Evolutionary conservation across 2,888 invertebrate species (phyloP).

Genomic region (Lymantria dispar): DNA sequence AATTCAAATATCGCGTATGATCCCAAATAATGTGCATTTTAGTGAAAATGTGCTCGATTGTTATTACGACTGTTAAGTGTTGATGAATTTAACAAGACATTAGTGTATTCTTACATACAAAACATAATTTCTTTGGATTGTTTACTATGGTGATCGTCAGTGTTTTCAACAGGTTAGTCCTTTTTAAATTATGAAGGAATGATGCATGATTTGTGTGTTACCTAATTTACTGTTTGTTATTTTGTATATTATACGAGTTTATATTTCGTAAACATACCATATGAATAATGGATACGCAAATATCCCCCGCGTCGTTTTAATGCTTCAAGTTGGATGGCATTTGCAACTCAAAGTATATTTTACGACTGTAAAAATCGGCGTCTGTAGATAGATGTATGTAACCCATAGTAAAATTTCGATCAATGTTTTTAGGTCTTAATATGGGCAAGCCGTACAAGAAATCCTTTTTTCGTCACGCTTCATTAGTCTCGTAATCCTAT

Average conservation of each 20-base stretch:
- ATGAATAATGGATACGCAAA: not conserved
- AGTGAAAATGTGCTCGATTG: constrained; percentile 67
- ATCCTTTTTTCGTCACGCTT: too few relatives aligned
- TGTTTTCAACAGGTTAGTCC: constrained; percentile 77
- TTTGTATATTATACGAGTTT: not conserved
- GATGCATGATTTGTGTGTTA: constrained; percentile 8
- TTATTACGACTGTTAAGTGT: constrained; percentile 43
- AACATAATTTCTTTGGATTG: constrained; percentile 57
- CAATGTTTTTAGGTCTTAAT: too few relatives aligned
- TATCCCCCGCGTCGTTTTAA: not conserved
- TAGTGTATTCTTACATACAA: constrained; percentile 36
- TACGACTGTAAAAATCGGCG: too few relatives aligned
- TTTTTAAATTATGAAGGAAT: not conserved
- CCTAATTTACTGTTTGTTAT: not conserved
- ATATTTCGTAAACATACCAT: not conserved
- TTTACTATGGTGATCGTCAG: constrained; percentile 80
- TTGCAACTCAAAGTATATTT: not conserved
- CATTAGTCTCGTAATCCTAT: too few relatives aligned
- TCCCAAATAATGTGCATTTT: constrained; percentile 60
- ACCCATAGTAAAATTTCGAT: too few relatives aligned
- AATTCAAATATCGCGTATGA: constrained; percentile 40
- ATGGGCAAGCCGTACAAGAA: too few relatives aligned
- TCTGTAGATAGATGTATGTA: too few relatives aligned
- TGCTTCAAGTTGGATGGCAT: not conserved
- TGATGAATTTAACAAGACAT: constrained; percentile 48